phyloP scores from a whole-genome alignment of 2,888 invertebrate species.

The Rhamnusium bicolor region DNA sequence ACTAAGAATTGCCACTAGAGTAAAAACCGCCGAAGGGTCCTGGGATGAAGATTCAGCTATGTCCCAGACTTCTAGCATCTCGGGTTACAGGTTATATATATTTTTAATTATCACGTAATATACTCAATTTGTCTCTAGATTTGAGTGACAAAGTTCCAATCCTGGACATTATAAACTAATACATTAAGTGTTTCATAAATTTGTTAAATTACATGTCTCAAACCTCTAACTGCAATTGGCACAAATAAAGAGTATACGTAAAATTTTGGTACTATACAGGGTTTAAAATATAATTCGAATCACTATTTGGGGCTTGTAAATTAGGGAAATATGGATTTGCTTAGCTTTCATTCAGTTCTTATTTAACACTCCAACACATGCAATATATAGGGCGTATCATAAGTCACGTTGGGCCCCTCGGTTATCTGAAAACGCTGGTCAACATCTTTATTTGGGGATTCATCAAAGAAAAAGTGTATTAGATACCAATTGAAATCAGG shows the following conservation, averaged over 20 bases:
- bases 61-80: constrained; percentile 89
- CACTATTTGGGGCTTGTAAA: not conserved
- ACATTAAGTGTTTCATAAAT: not conserved
- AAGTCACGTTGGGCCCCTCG: too few species aligned
- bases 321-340: not conserved
- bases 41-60: constrained; percentile 85
- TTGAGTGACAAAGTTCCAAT: not conserved
- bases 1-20: constrained; percentile 65
- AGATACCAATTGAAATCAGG: too few species aligned
- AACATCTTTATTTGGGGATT: too few species aligned
- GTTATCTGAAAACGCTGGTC: too few species aligned
- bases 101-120: not conserved
- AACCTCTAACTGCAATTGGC: not conserved
- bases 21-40: constrained; percentile 77
- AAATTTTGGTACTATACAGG: not conserved
- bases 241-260: not conserved
- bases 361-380: not conserved
- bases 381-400: not conserved
- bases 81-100: constrained; percentile 76
- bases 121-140: not conserved
- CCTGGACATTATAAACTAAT: not conserved
- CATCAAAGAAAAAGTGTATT: too few species aligned
- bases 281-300: not conserved
- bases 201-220: not conserved
- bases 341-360: not conserved